Evolutionary conservation across 2,797 vertebrate genomes (phyloP), one percentile per base, ranked within the genome.

Genomic region (Anabas testudineus): DNA sequence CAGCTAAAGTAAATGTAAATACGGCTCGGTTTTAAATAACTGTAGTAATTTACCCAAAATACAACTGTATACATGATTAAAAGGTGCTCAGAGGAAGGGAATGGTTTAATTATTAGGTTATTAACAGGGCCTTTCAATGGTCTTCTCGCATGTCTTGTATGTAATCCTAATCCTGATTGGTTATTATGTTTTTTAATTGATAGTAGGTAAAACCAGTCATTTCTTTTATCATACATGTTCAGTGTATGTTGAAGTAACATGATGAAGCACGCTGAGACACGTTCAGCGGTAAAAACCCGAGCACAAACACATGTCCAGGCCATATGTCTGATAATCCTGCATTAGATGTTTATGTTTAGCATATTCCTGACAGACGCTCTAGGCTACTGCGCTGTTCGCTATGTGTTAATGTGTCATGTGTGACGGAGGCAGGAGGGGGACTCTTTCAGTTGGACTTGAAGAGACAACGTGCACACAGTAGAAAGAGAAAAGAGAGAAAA

Each of bases 341-440:
- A 37, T 28, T 57, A 42, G 37, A 63, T 61, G 63, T 37, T 15
- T 53, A 24, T 63, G 53, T 71, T 54, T 53, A 46, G 55, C 37
- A 71, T 77, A 64, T 81, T 75, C 58, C 77, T 67, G 52, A 60
- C 30, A 26, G 28, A 15, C 26, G 49, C 86, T 78, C 3, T 26
- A 57, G 71, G 77, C 75, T 60, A 64, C 55, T 39, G 12, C 1
- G 9, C 28, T 9, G 7, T 43, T 10, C 36, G 22, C 26, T 49
- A 13, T 36, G 51, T 60, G 32, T 15, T 68, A 64, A 85, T 51
- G 54, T 65, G 36, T 26, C 66, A 32, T 49, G 52, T 39, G 45
- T 30, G 2, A 32, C 64, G 37, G 49, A 19, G 10, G 18, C 12
- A 10, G 13, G n/a, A 10, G 6, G 21, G 24, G 16, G 15, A 28